These are phyloP conservation scores for Archilochus colubris DNA, from an alignment of 2,113 vertebrate species.

Conservation along the genomic window DNA sequence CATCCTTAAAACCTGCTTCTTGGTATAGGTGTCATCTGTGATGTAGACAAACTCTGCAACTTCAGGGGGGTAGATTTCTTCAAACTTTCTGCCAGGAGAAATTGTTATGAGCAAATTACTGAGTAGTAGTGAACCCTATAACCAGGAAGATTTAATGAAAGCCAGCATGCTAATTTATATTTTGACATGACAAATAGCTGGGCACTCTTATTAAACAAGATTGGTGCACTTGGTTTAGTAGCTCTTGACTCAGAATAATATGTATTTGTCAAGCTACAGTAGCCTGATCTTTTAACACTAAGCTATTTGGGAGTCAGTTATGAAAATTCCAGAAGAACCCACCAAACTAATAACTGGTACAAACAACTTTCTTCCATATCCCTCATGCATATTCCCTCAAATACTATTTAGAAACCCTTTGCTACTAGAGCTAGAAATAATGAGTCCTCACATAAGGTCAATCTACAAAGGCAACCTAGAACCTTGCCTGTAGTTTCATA, in stretches of 20 bases:
- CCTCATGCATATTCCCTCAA: background rate
- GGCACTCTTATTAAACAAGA: background rate
- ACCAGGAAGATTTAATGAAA: background rate
- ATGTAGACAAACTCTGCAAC: conserved; percentile 99
- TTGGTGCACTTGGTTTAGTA: background rate
- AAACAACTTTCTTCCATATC: background rate
- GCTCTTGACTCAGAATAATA: background rate
- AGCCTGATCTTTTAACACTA: background rate
- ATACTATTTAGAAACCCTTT: background rate
- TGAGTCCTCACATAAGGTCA: fast-evolving
- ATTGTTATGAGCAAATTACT: background rate
- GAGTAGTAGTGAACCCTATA: background rate
- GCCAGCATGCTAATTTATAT: background rate
- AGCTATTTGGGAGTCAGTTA: background rate
- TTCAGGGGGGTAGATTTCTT: conserved; percentile 98
- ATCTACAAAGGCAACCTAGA: background rate
- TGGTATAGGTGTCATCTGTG: conserved; percentile 98
- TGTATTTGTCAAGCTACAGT: background rate
- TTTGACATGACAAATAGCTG: background rate
- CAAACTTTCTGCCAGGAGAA: conserved; percentile 89
- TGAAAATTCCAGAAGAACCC: background rate
- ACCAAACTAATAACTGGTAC: background rate
- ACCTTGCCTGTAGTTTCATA: background rate
- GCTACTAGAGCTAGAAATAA: background rate
- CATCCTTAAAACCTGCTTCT: conserved; percentile 98